Evolutionary conservation across 2,113 vertebrate genomes (phyloP), one percentile per base, ranked within the genome.

Genomic region (Thalassoma bifasciatum): DNA sequence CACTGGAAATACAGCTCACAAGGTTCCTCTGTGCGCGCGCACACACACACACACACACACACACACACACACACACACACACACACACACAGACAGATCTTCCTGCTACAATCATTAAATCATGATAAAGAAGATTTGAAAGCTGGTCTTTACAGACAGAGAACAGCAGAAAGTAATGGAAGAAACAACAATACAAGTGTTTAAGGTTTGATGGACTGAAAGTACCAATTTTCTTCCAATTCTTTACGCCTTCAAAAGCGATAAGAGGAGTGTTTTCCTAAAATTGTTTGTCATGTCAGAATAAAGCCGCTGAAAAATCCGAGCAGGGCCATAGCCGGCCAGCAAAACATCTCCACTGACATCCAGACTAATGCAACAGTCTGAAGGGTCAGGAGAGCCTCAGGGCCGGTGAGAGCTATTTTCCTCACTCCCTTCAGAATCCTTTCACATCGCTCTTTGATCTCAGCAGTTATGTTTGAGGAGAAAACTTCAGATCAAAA

Each of bases 311-410:
- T 2, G 16, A 53, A 67, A 46, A 51, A 60, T 49, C 24, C 16
- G n/a, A 37, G 37, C 47, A 40, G 16, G 44, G 62, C 62, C 62
- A 66, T 44, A 52, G 19, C 2, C 36, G 44, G 46, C 53, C 49
- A 49, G 19, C 46, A 49, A 58, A 60, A 46, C 53, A 49, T 67
- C 63, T 66, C 44, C 47, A 24, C 23, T 67, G 72, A 71, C 24
- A 24, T 11, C 19, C 52, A 10, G n/a, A 51, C 44, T 51, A 58
- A 77, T 77, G 42, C 50, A 70, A 44, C n/a, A 34, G 44, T 51
- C 57, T 50, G 58, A 64, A 64, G 46, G 42, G 52, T 17, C 34
- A 13, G 51, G 26, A 42, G 66, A 5, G 44, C 75, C 59, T 63
- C 30, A 2, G 50, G 65, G 40, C 58, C 13, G 40, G 47, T 13